Conservation (phyloP, 2,113 vertebrate species). For the Phycodurus eques region DNA sequence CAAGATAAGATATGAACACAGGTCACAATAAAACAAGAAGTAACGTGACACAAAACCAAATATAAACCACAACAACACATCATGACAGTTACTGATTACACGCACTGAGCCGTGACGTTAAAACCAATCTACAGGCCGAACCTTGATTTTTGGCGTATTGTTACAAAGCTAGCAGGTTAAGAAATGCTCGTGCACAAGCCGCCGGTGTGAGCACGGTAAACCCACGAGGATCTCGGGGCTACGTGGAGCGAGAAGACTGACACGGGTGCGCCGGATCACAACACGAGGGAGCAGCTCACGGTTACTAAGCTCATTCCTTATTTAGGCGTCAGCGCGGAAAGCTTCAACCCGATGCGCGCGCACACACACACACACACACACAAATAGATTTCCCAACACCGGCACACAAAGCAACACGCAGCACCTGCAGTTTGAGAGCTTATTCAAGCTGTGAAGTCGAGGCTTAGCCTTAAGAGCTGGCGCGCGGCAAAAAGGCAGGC, state of each 20-base stretch:
- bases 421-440: slow-evolving; percentile 50
- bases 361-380: not conserved
- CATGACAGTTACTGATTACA: too few relatives aligned
- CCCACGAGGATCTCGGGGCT: slow-evolving; percentile 52
- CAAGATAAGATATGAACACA: too few relatives aligned
- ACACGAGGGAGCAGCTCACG: slow-evolving; percentile 41
- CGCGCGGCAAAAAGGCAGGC: not conserved
- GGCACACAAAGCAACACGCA: slow-evolving; percentile 25
- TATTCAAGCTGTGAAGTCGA: slow-evolving; percentile 29
- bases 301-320: slow-evolving; percentile 66
- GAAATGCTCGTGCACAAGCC: slow-evolving; percentile 27
- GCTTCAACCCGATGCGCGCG: slow-evolving; percentile 19
- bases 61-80: too few relatives aligned
- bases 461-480: slow-evolving; percentile 1
- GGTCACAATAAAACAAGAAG: too few relatives aligned
- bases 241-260: slow-evolving; percentile 52
- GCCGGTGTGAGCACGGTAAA: slow-evolving; percentile 35
- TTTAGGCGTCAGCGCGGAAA: slow-evolving; percentile 52
- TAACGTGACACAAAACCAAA: too few relatives aligned
- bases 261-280: slow-evolving; percentile 48
- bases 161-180: not conserved
- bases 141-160: not conserved
- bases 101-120: not conserved
- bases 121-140: not conserved
- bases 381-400: slow-evolving; percentile 8